phyloP scores from a whole-genome alignment of 2,113 vertebrate genomes.

The Scopus umbretta region DNA sequence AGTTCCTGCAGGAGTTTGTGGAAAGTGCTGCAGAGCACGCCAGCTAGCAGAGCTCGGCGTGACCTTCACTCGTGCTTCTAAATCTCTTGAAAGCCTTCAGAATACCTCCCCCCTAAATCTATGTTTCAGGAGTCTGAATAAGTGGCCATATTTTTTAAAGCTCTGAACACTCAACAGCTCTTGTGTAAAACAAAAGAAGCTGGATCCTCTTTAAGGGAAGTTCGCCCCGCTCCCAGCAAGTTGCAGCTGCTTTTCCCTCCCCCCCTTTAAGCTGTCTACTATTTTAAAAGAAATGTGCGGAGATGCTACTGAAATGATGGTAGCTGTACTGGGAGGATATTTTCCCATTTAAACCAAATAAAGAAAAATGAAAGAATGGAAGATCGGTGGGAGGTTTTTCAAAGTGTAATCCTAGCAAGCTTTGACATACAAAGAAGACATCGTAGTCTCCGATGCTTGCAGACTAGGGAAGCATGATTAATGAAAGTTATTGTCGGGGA shows the following conservation, averaged over 20 bases:
- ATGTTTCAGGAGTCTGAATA: background rate
- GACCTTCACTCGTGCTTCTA: background rate
- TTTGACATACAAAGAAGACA: background rate
- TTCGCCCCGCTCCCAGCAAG: background rate
- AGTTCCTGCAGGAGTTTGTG: background rate
- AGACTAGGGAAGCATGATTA: slow-evolving; percentile 48
- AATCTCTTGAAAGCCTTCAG: background rate
- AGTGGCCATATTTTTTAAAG: background rate
- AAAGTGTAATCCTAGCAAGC: background rate
- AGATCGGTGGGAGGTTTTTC: slow-evolving; percentile 1
- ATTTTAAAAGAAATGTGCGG: background rate
- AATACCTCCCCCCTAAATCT: background rate
- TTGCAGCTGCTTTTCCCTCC: slow-evolving; percentile 23
- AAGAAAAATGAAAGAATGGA: background rate
- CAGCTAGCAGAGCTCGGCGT: background rate
- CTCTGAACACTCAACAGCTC: background rate
- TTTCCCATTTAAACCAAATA: background rate
- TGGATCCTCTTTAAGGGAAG: background rate
- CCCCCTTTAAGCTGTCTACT: background rate
- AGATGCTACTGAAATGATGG: background rate
- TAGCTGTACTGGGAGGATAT: background rate
- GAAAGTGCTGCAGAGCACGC: fast-evolving
- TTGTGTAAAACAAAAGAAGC: slow-evolving; percentile 24
- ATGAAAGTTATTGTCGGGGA: slow-evolving; percentile 42
- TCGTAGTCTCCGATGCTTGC: background rate